Base-by-base conservation (phyloP, 2,113 vertebrate genomes). In the Ochotona curzoniae region DNA sequence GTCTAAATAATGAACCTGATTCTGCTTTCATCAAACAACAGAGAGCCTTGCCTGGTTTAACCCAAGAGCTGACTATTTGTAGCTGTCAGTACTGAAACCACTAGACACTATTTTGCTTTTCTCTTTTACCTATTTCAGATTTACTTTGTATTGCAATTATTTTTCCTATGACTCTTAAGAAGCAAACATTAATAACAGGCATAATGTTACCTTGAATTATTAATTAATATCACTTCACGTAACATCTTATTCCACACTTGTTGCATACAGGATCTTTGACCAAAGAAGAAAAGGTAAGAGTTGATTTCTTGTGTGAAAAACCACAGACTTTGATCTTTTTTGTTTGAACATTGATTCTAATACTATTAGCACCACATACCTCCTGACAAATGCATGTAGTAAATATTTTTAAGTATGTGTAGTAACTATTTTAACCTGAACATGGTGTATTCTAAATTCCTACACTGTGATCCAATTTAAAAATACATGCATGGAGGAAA, bases 251-350 rank as follows among this genome's bases (percentile, higher is more conserved):
- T 83, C 49, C 1, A 2, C 85, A 54, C 28, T 76, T 69, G 51
- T 2, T 69, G 26, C 60, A 1, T 54, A 49, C 23, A 80, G 7
- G 21, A 32, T 30, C 14, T 74, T 85, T 38, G 20, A 67, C 18
- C 84, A n/a, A 44, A 83, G 83, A 94, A 76, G 2, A 91, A 66
- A 6, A n/a, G n/a, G 10, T 57, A 0, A 47, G 2, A 60, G 7
- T 69, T 95, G 18, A 83, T 30, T 92, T 75, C 64, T 66, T 54
- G 7, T 93, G 38, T 82, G 94, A 90, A 71, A 32, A 82, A 76
- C 2, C 21, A 38, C 26, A 80, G 7, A 60, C 1, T 20, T 12
- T 61, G 14, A 73, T 18, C 30, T 60, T 35, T 47, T 44, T n/a
- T 47, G 49, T 70, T 81, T 10, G 80, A 95, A 32, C 93, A 44